phyloP scores from a whole-genome alignment of 2,797 vertebrate genomes.

The Lutjanus campechanus region DNA sequence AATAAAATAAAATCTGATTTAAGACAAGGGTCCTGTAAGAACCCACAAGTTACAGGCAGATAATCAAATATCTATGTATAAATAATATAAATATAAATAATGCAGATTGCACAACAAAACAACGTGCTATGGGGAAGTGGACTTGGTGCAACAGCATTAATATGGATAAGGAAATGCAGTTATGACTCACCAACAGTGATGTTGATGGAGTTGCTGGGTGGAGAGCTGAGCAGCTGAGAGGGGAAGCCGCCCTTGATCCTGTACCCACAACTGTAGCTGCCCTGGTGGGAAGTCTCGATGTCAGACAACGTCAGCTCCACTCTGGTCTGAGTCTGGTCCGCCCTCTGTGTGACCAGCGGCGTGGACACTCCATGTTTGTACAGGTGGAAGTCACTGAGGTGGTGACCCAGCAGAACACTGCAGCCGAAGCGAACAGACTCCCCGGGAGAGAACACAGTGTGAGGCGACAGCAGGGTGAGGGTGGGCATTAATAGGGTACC shows the following conservation, averaged over 20 bases:
- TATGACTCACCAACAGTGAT: conserved; percentile 86
- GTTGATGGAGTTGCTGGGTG: conserved; percentile 84
- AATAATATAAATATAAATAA: no score
- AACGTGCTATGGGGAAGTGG: neutral
- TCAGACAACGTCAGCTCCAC: conserved; percentile 83
- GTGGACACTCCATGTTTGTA: conserved; percentile 81
- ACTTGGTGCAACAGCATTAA: neutral
- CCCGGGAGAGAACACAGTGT: conserved; percentile 79
- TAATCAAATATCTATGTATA: neutral
- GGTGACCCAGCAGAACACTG: conserved; percentile 74
- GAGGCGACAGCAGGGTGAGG: conserved; percentile 82
- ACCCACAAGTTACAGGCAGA: neutral
- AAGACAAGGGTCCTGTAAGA: neutral
- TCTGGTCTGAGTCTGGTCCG: conserved; percentile 75
- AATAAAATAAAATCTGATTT: neutral
- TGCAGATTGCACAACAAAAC: conserved; percentile 1
- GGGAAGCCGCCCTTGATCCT: conserved; percentile 76
- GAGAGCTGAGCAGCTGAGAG: conserved; percentile 76
- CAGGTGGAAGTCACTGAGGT: conserved; percentile 83
- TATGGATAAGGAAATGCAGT: neutral
- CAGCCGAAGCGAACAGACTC: conserved; percentile 84
- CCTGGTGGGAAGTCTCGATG: conserved; percentile 82
- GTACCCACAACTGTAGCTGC: conserved; percentile 86
- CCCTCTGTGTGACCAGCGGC: conserved; percentile 83
- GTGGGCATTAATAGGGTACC: conserved; percentile 79